Base-by-base conservation (phyloP, 2,888 invertebrate species). In the Nemoura dubitans region DNA sequence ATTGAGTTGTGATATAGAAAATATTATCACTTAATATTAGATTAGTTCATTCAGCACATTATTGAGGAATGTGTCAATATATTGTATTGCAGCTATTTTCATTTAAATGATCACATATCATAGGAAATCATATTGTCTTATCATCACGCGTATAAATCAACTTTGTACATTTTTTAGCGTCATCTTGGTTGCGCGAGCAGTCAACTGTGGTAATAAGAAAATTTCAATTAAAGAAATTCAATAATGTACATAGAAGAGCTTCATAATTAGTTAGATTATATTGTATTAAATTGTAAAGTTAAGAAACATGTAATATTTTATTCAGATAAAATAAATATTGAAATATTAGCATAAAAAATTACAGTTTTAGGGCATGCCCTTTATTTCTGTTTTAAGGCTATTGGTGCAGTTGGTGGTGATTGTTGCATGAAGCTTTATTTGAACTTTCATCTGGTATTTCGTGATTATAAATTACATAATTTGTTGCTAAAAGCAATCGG, bases 241-340 rank as follows among this genome's bases (percentile, higher is more conserved):
- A 81, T 81, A 81, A 81, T 81, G 81, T 81, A 81, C 28, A 81
- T 28, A 81, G 81, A 81, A 25, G 59, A 59, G 59, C 1, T 21
- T 10, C 14, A 59, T 3, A 16, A 3, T 21, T 59, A 59, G 21
- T 14, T 59, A 59, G 59, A 59, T 59, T 59, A 59, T 59, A 59
- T 59, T 59, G 59, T 59, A 59, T 16, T 59, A 59, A 59, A 59
- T 59, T 59, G 59, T 59, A 59, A 59, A 59, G 59, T 3, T 59
- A 59, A 59, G 59, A 59, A 59, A 59, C 10, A 59, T 59, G 59
- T 59, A 59, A 59, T 59, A 59, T 59, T 59, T 59, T 59, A 59
- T 59, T 59, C 59, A 59, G 59, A 21, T 59, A 21, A 59, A 59
- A 59, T 59, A 59, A 59, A 59, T 59, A 59, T 59, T 3, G 10